phyloP scores from a whole-genome alignment of 2,113 vertebrate species.

The Bombycilla garrulus region DNA sequence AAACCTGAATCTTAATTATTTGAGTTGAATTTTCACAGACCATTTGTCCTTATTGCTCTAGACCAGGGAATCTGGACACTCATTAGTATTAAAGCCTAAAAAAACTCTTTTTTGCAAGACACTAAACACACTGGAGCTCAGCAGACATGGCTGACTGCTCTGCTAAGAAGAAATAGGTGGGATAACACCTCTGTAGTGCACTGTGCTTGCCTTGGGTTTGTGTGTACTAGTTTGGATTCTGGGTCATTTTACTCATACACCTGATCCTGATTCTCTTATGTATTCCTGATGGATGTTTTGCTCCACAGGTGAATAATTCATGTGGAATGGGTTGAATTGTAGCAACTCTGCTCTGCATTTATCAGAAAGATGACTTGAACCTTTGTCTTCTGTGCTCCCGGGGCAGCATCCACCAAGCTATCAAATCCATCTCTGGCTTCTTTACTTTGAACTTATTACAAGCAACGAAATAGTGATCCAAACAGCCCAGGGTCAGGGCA shows the following conservation, averaged over 20 bases:
- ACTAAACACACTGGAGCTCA: neutral
- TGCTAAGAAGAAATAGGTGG: neutral
- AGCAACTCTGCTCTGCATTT: neutral
- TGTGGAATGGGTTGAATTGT: neutral
- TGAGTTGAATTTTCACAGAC: neutral
- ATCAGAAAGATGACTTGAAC: neutral
- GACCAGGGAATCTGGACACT: accelerated
- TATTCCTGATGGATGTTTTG: neutral
- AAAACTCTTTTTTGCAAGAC: neutral
- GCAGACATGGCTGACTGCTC: neutral
- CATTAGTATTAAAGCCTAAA: neutral
- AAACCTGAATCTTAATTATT: neutral
- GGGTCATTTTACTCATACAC: neutral
- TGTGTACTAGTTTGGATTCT: neutral
- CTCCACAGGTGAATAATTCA: neutral
- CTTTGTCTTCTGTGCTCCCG: neutral
- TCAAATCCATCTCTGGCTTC: neutral
- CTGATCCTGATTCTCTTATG: neutral
- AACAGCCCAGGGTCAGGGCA: neutral
- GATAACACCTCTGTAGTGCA: neutral
- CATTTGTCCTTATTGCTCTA: neutral
- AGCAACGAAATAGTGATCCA: neutral
- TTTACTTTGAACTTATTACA: neutral
- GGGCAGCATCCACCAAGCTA: neutral
- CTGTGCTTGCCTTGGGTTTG: neutral